Percentiles rank a stretch among this genome's conserved stretches.
phyloP scores from a whole-genome alignment of 2,797 vertebrate species.

The Dipus sagitta region DNA sequence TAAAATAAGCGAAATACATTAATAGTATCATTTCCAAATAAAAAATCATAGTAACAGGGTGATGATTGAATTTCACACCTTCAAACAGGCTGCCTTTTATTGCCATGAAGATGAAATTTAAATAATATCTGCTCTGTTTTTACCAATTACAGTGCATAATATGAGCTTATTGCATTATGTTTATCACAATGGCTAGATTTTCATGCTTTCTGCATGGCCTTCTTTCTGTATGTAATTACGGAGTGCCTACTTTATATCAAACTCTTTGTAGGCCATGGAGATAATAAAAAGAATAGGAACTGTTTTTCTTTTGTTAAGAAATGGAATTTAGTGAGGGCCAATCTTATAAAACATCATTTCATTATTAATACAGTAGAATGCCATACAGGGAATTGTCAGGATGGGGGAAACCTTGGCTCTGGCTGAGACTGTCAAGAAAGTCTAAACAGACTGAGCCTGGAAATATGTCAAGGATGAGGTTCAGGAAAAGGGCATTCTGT shows the following conservation, averaged over 20 bases:
- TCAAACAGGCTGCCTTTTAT: slow-evolving; percentile 56
- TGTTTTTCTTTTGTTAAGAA: not conserved
- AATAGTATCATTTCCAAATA: slow-evolving; percentile 58
- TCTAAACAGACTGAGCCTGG: not conserved
- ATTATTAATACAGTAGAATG: not conserved
- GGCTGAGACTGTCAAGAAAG: not conserved
- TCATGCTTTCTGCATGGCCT: not conserved
- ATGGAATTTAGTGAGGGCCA: not conserved
- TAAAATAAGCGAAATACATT: slow-evolving; percentile 33
- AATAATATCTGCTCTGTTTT: slow-evolving; percentile 38
- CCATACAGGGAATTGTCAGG: not conserved
- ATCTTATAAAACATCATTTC: not conserved
- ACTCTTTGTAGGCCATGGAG: not conserved
- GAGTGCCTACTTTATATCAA: not conserved
- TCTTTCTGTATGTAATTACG: not conserved
- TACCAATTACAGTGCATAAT: slow-evolving; percentile 27
- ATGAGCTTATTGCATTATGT: not conserved
- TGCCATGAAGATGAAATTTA: slow-evolving; percentile 29
- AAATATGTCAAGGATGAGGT: not conserved
- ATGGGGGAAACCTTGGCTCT: not conserved
- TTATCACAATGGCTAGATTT: slow-evolving; percentile 27
- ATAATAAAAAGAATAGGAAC: slow-evolving; percentile 28
- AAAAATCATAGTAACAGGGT: slow-evolving; percentile 27
- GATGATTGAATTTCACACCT: slow-evolving; percentile 63
- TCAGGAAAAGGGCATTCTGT: not conserved